phyloP scores from a whole-genome alignment of 1,140 invertebrate genomes.

The Ptiloglossa arizonensis region DNA sequence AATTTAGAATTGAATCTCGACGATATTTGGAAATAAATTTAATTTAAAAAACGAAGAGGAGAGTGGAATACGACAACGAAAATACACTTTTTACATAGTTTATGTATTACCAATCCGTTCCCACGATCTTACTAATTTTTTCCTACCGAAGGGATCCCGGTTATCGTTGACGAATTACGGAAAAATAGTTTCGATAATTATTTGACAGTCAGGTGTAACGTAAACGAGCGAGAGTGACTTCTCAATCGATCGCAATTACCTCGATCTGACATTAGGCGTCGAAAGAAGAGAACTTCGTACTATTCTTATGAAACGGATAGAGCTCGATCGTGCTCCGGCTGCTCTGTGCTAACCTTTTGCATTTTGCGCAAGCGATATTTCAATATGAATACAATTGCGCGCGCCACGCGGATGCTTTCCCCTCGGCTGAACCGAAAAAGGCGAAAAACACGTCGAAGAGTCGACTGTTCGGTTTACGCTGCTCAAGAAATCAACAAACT shows the following conservation, averaged over 20 bases:
- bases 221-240: too few relatives aligned
- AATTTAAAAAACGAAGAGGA: too few relatives aligned
- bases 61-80: too few relatives aligned
- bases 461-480: not conserved
- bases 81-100: too few relatives aligned
- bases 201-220: not conserved
- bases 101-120: too few relatives aligned
- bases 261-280: not conserved
- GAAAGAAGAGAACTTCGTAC: constrained; percentile 8
- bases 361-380: constrained; percentile 65
- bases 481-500: not conserved
- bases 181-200: constrained; percentile 5
- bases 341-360: constrained; percentile 58
- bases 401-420: constrained; percentile 45
- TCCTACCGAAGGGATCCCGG: too few relatives aligned
- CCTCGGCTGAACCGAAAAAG: constrained; percentile 27
- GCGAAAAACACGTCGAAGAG: constrained; percentile 8
- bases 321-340: constrained; percentile 39
- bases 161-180: too few relatives aligned
- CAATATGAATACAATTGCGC: constrained; percentile 53
- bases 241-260: constrained; percentile 3
- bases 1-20: too few relatives aligned
- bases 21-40: too few relatives aligned
- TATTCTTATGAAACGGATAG: constrained; percentile 43
- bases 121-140: too few relatives aligned